These are phyloP conservation scores for Haliclona indistincta DNA, from an alignment of 37 sponge, comb jelly and placozoan genomes.

Conservation along the genomic window DNA sequence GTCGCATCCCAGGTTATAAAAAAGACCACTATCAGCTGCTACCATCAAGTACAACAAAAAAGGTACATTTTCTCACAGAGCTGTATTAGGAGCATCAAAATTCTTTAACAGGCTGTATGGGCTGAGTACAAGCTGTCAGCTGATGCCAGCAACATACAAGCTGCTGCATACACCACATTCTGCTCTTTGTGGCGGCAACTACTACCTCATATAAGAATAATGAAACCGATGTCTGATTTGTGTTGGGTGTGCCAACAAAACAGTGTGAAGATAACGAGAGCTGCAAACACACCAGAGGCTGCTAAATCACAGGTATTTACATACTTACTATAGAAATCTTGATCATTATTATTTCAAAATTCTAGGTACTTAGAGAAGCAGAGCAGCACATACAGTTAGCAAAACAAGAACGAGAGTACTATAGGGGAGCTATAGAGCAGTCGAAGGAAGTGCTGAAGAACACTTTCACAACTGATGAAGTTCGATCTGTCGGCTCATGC, in stretches of 20 bases:
- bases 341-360: background rate
- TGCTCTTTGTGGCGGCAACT: conserved; percentile 29
- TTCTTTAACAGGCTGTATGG: too few relatives aligned
- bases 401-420: conserved; percentile 8
- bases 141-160: too few relatives aligned
- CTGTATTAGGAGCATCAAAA: too few relatives aligned
- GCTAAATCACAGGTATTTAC: conserved; percentile 34
- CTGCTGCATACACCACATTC: conserved; percentile 28
- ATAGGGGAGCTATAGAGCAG: background rate
- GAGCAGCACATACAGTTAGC: conserved; percentile 30
- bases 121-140: too few relatives aligned
- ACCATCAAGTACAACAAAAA: conserved; percentile 36
- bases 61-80: too few relatives aligned
- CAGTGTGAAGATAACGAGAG: conserved; percentile 22
- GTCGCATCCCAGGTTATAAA: conserved; percentile 12
- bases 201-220: conserved; percentile 29
- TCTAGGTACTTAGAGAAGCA: background rate
- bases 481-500: background rate
- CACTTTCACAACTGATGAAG: background rate
- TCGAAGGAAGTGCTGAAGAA: background rate
- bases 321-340: background rate
- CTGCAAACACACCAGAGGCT: conserved; percentile 28
- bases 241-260: conserved; percentile 64
- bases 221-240: conserved; percentile 54
- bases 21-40: conserved; percentile 19